Percentiles rank a stretch among this genome's conserved stretches.
These are phyloP conservation scores for Cryptus armator DNA, from an alignment of 2,888 invertebrate genomes.

Conservation along the genomic window DNA sequence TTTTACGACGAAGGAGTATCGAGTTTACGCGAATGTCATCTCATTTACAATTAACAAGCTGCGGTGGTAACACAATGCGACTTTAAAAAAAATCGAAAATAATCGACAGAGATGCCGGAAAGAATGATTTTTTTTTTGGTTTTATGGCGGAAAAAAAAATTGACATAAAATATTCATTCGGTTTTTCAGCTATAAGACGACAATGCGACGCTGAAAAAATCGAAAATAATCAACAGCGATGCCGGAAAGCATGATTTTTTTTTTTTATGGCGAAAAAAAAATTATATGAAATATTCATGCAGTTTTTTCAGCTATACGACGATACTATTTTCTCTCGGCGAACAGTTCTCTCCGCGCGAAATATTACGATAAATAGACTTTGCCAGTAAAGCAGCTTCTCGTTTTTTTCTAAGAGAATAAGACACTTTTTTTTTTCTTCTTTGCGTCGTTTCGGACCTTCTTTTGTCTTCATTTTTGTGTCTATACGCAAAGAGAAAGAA, in stretches of 20 bases:
- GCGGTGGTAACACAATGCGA: background rate
- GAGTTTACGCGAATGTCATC: background rate
- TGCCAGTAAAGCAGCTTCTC: background rate
- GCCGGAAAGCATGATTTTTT: too few species aligned
- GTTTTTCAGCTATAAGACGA: too few species aligned
- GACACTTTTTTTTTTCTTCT: background rate
- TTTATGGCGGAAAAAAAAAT: background rate
- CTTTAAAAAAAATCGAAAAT: too few species aligned
- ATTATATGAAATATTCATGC: background rate
- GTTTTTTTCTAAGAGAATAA: background rate
- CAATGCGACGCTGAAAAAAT: background rate
- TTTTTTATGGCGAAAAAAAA: background rate
- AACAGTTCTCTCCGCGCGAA: background rate
- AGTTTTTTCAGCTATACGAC: background rate
- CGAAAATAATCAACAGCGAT: too few species aligned
- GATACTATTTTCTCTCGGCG: background rate
- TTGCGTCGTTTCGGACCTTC: background rate
- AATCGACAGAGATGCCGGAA: too few species aligned
- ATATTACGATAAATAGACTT: background rate
- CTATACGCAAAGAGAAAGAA: background rate
- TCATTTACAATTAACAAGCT: background rate
- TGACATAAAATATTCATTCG: background rate
- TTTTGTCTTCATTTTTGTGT: background rate
- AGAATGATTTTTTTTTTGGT: background rate
- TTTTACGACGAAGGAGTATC: background rate